These are phyloP conservation scores for Pissodes strobi DNA, from an alignment of 1,140 invertebrate genomes.

Conservation along the genomic window DNA sequence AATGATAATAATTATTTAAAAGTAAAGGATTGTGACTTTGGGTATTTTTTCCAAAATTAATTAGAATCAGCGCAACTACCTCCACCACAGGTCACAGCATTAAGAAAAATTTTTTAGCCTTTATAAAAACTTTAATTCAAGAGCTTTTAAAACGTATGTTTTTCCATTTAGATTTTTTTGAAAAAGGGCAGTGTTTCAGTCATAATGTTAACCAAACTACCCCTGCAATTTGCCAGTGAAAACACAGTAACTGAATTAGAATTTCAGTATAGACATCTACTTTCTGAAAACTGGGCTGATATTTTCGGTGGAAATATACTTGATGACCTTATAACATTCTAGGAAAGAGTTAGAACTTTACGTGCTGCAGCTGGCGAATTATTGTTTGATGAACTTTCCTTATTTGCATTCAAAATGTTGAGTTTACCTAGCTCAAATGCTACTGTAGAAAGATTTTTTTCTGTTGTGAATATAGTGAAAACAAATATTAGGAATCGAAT, in stretches of 20 bases:
- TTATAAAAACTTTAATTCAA: constrained; percentile 9
- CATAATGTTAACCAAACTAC: constrained; percentile 17
- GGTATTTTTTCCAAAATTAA: constrained; percentile 8
- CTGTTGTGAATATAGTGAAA: constrained; percentile 31
- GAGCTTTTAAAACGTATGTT: constrained; percentile 15
- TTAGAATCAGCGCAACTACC: not conserved
- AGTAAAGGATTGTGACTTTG: constrained; percentile 15
- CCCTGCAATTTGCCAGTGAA: not conserved
- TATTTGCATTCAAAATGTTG: constrained; percentile 26
- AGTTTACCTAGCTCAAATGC: constrained; percentile 25
- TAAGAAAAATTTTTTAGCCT: constrained; percentile 13
- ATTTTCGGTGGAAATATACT: constrained; percentile 21
- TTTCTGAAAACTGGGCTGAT: constrained; percentile 25
- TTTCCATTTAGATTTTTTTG: constrained; percentile 21
- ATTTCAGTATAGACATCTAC: constrained; percentile 27
- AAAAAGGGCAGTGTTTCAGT: constrained; percentile 7
- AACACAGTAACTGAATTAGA: too few relatives aligned
- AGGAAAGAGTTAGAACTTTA: constrained; percentile 22
- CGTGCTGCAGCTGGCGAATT: constrained; percentile 31
- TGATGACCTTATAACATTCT: constrained; percentile 16
- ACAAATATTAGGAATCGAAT: constrained; percentile 26
- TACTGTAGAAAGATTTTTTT: too few relatives aligned
- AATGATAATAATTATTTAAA: constrained; percentile 18
- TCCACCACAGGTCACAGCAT: not conserved
- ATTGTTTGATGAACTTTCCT: constrained; percentile 17